phyloP scores from a whole-genome alignment of 2,888 invertebrate species.

The Polylopha cassiicola region DNA sequence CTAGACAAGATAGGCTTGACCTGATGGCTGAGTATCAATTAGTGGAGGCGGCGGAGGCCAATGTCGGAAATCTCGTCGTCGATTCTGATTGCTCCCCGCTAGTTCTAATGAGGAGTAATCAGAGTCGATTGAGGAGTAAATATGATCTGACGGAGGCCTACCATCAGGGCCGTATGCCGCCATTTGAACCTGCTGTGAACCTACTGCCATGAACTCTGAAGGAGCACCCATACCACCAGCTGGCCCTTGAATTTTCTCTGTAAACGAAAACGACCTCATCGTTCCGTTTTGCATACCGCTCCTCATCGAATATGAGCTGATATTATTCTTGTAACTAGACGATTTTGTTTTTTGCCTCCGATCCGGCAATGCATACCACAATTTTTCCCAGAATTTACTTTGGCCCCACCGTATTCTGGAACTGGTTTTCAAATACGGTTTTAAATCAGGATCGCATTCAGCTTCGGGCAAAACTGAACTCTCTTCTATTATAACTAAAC shows the following conservation, averaged over 20 bases:
- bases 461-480: conserved; percentile 87
- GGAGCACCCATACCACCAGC: conserved; percentile 79
- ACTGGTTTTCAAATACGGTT: conserved; percentile 91
- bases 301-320: conserved; percentile 90
- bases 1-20: conserved; percentile 74
- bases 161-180: conserved; percentile 72
- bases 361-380: conserved; percentile 92
- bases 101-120: conserved; percentile 90
- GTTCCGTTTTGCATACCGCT: conserved; percentile 77
- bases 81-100: conserved; percentile 68
- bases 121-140: conserved; percentile 93
- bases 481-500: conserved; percentile 91
- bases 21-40: conserved; percentile 64
- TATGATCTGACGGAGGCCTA: conserved; percentile 90
- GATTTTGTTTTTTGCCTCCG: conserved; percentile 69
- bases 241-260: conserved; percentile 65
- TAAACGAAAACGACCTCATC: conserved; percentile 78
- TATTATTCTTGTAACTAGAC: conserved; percentile 85
- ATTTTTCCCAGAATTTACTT: conserved; percentile 94
- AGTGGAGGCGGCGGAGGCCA: conserved; percentile 70
- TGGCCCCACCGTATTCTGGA: conserved; percentile 92
- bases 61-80: conserved; percentile 64
- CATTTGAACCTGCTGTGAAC: conserved; percentile 57
- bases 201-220: conserved; percentile 69
- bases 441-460: conserved; percentile 90